A percentile compares a stretch with the other conserved stretches of the same genome.
Conservation (phyloP, 37 sponge, comb jelly and placozoan species). For the Chondrosia reniformis region DNA sequence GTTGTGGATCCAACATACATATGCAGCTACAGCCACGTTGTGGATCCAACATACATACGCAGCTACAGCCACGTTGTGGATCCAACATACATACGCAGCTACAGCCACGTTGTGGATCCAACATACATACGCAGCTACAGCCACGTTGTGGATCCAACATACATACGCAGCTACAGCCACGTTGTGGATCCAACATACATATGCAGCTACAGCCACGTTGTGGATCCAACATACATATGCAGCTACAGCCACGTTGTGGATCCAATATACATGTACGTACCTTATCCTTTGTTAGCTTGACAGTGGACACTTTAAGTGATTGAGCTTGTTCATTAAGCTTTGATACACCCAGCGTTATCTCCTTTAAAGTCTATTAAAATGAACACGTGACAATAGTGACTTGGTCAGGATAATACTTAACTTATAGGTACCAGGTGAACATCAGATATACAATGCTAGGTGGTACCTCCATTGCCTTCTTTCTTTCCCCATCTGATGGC, state of each 20-base stretch:
- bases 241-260: background rate
- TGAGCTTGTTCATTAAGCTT: slow-evolving; percentile 26
- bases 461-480: slow-evolving; percentile 59
- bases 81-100: background rate
- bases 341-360: slow-evolving; percentile 1
- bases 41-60: background rate
- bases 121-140: background rate
- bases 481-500: slow-evolving; percentile 58
- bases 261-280: background rate
- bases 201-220: background rate
- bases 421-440: too few species aligned
- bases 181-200: background rate
- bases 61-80: background rate
- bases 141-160: too few species aligned
- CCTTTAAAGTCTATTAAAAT: slow-evolving; percentile 24
- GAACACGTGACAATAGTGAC: too few species aligned
- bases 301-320: background rate
- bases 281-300: slow-evolving; percentile 20
- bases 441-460: too few species aligned
- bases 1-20: background rate
- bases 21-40: background rate
- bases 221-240: background rate
- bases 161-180: too few species aligned
- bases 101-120: background rate
- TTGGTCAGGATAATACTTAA: too few species aligned